Base-by-base conservation (phyloP, 2,113 vertebrate genomes). In the Pungitius pungitius region DNA sequence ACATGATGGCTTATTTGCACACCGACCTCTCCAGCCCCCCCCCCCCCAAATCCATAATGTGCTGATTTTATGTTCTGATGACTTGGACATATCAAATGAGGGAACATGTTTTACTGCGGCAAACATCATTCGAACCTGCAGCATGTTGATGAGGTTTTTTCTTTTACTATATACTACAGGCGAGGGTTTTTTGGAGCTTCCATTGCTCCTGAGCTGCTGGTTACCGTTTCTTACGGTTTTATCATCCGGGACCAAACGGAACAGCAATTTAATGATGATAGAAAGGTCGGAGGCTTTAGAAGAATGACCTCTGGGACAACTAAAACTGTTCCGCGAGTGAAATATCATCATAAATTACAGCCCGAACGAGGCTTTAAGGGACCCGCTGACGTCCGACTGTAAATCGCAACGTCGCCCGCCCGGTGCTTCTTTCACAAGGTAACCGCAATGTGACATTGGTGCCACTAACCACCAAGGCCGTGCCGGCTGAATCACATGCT, bases 1-100 rank as follows among this genome's bases (percentile, higher is more conserved):
- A 89, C 56, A 67, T 84, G 78, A 91, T 76, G 85, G 91, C 90
- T 94, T 89, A 89, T 93, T 93, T 94, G 92, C 93, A 94, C 94
- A 93, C 87, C 87, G 92, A 92, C 91, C 91, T 92, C 88, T 88
- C 84, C 87, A 74, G 27, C 30, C 47, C 33, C 13, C 56, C 10
- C 56, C 78, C 75, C 73, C 76, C 40, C 69, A 73, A 64, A 73
- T 75, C 75, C 79, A 86, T 83, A 35, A 72, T 74, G 80, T 88
- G 40, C 63, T 89, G 77, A 86, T 82, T 88, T 89, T 83, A 71
- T 77, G 81, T 89, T 75, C 26, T 85, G 37, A 63, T 62, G 61
- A 59, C 70, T 71, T 86, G 81, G n/a, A 81, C 60, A 82, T 85
- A 85, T 88, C 73, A 71, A 78, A 80, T 81, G 82, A 91, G 78